phyloP scores from a whole-genome alignment of 2,797 vertebrate genomes.

The Gymnoscopelus braueri region DNA sequence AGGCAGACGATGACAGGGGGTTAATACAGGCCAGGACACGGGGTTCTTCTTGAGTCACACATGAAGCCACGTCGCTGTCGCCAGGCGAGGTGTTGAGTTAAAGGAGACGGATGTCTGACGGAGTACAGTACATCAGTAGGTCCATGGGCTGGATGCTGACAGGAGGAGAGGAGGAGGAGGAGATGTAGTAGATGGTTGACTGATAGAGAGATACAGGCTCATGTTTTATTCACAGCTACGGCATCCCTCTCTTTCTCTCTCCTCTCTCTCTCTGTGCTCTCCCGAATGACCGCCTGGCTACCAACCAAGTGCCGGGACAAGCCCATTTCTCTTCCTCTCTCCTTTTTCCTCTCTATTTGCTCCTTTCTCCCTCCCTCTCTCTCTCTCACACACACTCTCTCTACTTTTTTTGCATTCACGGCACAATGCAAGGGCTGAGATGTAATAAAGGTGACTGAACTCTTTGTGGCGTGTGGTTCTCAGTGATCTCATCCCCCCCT shows the following conservation, averaged over 20 bases:
- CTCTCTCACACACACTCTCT: conserved; percentile 24
- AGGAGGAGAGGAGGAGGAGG: conserved; percentile 51
- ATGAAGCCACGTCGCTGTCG: conserved; percentile 43
- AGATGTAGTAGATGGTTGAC: conserved; percentile 69
- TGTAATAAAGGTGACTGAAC: conserved; percentile 79
- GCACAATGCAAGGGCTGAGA: conserved; percentile 73
- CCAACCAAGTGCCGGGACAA: conserved; percentile 76
- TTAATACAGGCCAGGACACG: conserved; percentile 71
- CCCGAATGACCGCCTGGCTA: conserved; percentile 62
- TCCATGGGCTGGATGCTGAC: conserved; percentile 65
- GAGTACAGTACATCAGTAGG: conserved; percentile 58
- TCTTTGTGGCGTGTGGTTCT: conserved; percentile 67
- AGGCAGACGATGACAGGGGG: conserved; percentile 67
- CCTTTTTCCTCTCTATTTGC: not conserved
- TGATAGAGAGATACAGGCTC: conserved; percentile 77
- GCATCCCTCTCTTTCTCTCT: conserved; percentile 69
- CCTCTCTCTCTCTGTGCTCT: not conserved
- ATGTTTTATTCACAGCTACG: conserved; percentile 81
- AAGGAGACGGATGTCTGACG: conserved; percentile 75
- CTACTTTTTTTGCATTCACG: conserved; percentile 74
- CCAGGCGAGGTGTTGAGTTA: conserved; percentile 76
- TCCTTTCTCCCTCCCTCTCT: conserved; percentile 34
- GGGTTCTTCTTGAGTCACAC: conserved; percentile 43
- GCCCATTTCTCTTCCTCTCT: conserved; percentile 75
- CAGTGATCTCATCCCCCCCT: conserved; percentile 31